Conservation (phyloP, 2,113 vertebrate genomes). For the Pygoscelis adeliae region DNA sequence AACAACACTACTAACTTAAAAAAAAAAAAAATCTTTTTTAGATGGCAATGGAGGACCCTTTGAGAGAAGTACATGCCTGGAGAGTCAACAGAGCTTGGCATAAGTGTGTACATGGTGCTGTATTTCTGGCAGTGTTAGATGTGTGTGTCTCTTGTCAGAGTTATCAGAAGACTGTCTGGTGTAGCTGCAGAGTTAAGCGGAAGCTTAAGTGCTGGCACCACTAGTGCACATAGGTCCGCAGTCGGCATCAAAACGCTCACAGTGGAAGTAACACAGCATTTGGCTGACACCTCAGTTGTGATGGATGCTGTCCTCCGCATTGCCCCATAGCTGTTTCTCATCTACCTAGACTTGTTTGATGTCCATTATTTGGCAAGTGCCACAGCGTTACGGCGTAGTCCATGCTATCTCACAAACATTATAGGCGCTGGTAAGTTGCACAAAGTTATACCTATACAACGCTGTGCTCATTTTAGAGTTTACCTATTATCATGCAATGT, state of each 20-base stretch:
- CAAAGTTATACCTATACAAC: not conserved
- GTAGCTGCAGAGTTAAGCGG: not conserved
- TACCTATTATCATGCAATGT: not conserved
- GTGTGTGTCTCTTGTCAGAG: fast-evolving
- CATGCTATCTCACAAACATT: fast-evolving
- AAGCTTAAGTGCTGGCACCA: not conserved
- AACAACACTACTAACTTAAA: not conserved
- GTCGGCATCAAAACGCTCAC: fast-evolving
- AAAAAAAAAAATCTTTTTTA: not conserved
- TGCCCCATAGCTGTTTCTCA: not conserved
- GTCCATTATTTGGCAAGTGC: not conserved
- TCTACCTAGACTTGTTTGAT: not conserved
- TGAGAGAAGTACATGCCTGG: not conserved
- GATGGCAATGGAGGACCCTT: not conserved
- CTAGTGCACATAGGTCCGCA: fast-evolving
- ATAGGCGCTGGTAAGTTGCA: fast-evolving
- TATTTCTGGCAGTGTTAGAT: not conserved
- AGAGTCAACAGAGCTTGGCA: not conserved
- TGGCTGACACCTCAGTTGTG: fast-evolving
- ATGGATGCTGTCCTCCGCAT: not conserved
- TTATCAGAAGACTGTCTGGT: not conserved
- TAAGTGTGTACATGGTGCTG: not conserved
- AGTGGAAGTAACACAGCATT: not conserved
- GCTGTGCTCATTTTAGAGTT: not conserved
- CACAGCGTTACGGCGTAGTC: not conserved